These are phyloP conservation scores for Plebejus argus DNA, from an alignment of 2,888 invertebrate species.

Conservation along the genomic window DNA sequence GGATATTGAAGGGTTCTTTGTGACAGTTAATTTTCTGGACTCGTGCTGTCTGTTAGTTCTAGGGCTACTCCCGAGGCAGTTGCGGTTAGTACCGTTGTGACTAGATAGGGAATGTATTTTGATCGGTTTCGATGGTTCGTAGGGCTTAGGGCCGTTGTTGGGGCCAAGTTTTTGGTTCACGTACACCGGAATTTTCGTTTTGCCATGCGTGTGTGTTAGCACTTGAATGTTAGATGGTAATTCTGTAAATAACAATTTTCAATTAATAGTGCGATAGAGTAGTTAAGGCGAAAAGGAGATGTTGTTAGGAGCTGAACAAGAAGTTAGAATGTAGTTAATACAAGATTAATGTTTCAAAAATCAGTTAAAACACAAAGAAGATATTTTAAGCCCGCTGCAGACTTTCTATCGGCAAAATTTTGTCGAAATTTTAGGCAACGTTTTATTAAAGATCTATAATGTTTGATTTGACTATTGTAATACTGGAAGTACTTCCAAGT, in stretches of 20 bases:
- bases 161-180: constrained; percentile 47
- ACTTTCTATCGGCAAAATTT: too few species aligned
- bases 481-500: too few species aligned
- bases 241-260: constrained; percentile 47
- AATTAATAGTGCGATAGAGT: background rate
- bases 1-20: background rate
- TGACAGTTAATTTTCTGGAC: background rate
- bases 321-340: constrained; percentile 12
- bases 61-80: constrained; percentile 7
- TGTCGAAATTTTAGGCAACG: too few species aligned
- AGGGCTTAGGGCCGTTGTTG: constrained; percentile 7
- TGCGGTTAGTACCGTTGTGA: constrained; percentile 12
- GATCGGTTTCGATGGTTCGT: constrained; percentile 23
- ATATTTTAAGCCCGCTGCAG: too few species aligned
- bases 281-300: background rate
- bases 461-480: too few species aligned
- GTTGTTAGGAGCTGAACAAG: background rate
- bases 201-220: constrained; percentile 45
- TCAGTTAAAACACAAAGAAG: background rate
- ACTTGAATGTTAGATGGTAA: constrained; percentile 46
- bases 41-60: constrained; percentile 4
- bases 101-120: constrained; percentile 29
- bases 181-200: constrained; percentile 64
- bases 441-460: too few species aligned
- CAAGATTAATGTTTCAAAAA: background rate